Conservation (phyloP, 2,113 vertebrate genomes). For the Beaufortia kweichowensis region DNA sequence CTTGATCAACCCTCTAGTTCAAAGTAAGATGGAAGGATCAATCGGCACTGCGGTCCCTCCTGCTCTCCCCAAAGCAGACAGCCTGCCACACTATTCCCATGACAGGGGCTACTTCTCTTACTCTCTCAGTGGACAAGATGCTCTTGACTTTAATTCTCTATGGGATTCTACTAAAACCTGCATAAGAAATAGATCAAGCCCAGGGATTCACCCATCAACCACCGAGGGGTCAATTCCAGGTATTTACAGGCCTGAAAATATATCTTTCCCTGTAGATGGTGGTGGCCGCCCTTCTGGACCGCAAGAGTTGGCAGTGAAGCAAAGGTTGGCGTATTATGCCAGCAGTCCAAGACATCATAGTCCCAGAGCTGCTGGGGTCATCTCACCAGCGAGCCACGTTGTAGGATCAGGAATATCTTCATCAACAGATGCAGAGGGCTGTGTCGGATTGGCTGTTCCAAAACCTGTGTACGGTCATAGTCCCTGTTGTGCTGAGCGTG, state of each 20-base stretch:
- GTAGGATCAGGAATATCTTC: slow-evolving; percentile 45
- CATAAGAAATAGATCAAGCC: slow-evolving; percentile 58
- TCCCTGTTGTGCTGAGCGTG: slow-evolving; percentile 70
- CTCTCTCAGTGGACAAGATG: slow-evolving; percentile 65
- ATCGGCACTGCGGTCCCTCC: slow-evolving; percentile 8
- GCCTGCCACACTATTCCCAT: slow-evolving; percentile 54
- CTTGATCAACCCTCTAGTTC: slow-evolving; percentile 66
- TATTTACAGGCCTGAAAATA: slow-evolving; percentile 68
- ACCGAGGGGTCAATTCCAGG: slow-evolving; percentile 62
- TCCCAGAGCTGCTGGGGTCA: slow-evolving; percentile 55
- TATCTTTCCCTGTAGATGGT: slow-evolving; percentile 59
- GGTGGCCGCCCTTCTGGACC: slow-evolving; percentile 52
- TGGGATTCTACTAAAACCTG: slow-evolving; percentile 70
- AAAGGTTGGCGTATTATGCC: slow-evolving; percentile 64
- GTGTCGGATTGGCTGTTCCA: slow-evolving; percentile 77
- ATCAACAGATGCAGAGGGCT: slow-evolving; percentile 52
- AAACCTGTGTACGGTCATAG: slow-evolving; percentile 82
- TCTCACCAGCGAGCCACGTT: slow-evolving; percentile 46
- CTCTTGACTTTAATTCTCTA: slow-evolving; percentile 49
- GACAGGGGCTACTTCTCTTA: slow-evolving; percentile 80
- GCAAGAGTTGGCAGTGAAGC: slow-evolving; percentile 61
- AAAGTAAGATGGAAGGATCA: slow-evolving; percentile 74
- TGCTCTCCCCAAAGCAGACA: slow-evolving; percentile 63
- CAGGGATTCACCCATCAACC: slow-evolving; percentile 64
- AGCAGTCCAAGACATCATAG: slow-evolving; percentile 61